A percentile compares a stretch with the other conserved stretches of the same genome.
Evolutionary conservation across 2,797 vertebrate genomes (phyloP).

Genomic region (Tolypeutes matacus): DNA sequence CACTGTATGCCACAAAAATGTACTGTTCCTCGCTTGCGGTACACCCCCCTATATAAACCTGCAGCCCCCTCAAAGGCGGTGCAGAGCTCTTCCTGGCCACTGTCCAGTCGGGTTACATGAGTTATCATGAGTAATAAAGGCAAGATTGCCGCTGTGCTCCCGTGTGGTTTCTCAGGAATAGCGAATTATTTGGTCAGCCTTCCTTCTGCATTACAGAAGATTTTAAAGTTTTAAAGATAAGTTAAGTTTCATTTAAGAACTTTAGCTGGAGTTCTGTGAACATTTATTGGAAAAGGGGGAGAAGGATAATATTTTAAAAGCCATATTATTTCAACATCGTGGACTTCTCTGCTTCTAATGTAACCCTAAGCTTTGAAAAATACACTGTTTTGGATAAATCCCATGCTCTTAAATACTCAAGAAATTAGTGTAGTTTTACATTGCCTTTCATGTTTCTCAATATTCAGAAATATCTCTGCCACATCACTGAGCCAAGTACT

Average conservation of each 20-base stretch:
- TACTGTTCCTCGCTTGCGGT: no score
- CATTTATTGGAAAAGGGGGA: background rate
- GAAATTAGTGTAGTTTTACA: background rate
- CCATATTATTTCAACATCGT: background rate
- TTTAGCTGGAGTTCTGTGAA: background rate
- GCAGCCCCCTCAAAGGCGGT: no score
- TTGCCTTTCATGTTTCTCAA: background rate
- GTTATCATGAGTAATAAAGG: no score
- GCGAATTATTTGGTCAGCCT: no score
- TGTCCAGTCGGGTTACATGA: no score
- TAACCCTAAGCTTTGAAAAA: background rate
- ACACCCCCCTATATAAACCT: no score
- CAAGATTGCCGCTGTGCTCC: no score
- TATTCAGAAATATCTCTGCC: slow-evolving; percentile 16
- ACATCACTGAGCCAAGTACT: background rate
- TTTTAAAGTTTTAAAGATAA: background rate
- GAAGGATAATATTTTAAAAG: background rate
- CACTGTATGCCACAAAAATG: no score
- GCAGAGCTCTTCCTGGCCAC: no score
- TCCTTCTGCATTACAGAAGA: no score
- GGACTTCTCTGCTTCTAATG: background rate
- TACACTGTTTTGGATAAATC: background rate
- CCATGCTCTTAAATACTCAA: background rate
- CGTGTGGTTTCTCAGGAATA: no score
- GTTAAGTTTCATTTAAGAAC: slow-evolving; percentile 11